Percentiles rank a stretch among this genome's conserved stretches.
Evolutionary conservation across 2,797 vertebrate genomes (phyloP).

Genomic region (Tinamus major): DNA sequence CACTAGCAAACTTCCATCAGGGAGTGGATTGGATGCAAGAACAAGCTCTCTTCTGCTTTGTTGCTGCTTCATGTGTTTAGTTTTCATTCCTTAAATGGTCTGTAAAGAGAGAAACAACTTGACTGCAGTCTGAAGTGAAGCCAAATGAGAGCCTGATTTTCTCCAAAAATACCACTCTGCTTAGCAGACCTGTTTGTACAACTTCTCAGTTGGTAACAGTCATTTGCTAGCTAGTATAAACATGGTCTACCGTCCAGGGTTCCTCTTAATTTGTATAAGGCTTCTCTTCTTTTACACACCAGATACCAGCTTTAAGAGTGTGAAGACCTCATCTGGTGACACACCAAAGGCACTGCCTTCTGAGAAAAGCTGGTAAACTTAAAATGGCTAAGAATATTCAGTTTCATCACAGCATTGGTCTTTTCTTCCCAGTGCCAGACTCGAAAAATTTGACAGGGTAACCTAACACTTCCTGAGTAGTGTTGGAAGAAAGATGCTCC

Average conservation of each 20-base stretch:
- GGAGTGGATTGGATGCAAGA: background rate
- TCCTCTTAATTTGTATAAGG: background rate
- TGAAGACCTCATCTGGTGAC: slow-evolving; percentile 30
- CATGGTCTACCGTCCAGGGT: slow-evolving; percentile 28
- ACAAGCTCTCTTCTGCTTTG: background rate
- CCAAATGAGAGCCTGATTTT: slow-evolving; percentile 28
- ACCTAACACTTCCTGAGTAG: slow-evolving; percentile 43
- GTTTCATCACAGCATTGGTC: slow-evolving; percentile 55
- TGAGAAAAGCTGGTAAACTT: slow-evolving; percentile 16
- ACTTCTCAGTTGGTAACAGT: slow-evolving; percentile 52
- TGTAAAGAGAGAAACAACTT: background rate
- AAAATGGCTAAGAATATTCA: slow-evolving; percentile 38
- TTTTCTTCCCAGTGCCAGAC: slow-evolving; percentile 57
- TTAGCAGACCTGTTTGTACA: slow-evolving; percentile 8
- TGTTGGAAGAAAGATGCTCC: slow-evolving; percentile 47
- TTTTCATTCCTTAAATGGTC: slow-evolving; percentile 23
- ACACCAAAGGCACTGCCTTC: slow-evolving; percentile 17
- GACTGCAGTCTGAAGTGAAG: slow-evolving; percentile 35
- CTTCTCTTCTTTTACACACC: background rate
- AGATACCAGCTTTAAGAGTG: slow-evolving; percentile 13
- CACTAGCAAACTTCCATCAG: background rate
- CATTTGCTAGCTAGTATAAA: slow-evolving; percentile 18
- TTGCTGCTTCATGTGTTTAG: background rate
- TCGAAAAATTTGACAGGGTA: slow-evolving; percentile 61
- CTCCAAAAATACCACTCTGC: background rate